Evolutionary conservation across 1,140 invertebrate genomes (phyloP).

Genomic region (Acyrthosiphon pisum): DNA sequence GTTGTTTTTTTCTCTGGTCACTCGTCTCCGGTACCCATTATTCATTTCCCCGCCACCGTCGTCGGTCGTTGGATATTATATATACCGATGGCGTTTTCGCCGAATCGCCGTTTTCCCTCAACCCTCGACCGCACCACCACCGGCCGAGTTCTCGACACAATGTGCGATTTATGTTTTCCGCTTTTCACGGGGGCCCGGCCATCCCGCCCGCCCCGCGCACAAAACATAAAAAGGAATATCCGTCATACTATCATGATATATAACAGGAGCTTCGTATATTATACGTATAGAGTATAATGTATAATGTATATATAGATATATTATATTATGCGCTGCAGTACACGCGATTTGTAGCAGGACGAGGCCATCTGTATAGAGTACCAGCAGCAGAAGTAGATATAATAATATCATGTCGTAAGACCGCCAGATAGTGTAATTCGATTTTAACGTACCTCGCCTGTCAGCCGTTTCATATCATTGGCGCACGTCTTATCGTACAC

Average conservation of each 20-base stretch:
- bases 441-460: constrained; percentile 25
- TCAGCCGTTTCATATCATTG: not conserved
- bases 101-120: not conserved
- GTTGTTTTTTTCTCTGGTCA: not conserved
- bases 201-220: not conserved
- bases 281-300: too few species aligned
- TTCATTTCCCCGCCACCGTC: not conserved
- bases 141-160: not conserved
- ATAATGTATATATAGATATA: not conserved
- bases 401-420: not conserved
- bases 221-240: constrained; percentile 45
- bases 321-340: not conserved
- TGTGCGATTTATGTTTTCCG: constrained; percentile 45
- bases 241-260: not conserved
- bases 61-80: not conserved
- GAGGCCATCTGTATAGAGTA: not conserved
- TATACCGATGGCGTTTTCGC: not conserved
- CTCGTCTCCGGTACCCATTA: constrained; percentile 15
- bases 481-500: not conserved
- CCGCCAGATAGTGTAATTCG: not conserved
- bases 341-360: not conserved
- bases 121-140: not conserved
- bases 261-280: not conserved
- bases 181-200: constrained; percentile 9
- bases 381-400: not conserved